Base-by-base conservation (phyloP, 2,888 invertebrate species). In the Dendrolimus pini region DNA sequence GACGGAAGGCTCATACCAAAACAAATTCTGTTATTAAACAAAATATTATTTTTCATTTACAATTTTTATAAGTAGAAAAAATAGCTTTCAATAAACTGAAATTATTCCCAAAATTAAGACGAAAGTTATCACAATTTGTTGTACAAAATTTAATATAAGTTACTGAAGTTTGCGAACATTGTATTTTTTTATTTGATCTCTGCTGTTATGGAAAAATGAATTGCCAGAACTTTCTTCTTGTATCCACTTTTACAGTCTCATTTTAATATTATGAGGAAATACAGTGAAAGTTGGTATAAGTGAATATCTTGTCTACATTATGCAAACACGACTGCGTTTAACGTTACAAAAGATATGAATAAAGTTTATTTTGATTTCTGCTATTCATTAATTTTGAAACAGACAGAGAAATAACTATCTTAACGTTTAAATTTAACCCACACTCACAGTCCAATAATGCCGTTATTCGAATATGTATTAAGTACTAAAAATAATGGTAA, bases 161-260 rank as follows among this genome's bases (percentile, higher is more conserved):
- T 66, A 67, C 66, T 64, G 64, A 75, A 78, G 70, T 75, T 75
- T 65, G 69, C 63, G 71, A 73, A 72, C 67, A 70, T 69, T 66
- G 68, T 70, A 68, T 66, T 74, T 76, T 77, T 78, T 75, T 69
- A 73, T 76, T 69, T 68, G 71, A 72, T 71, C 69, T 71, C 67
- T 59, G 64, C 66, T 71, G 69, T 71, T 71, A 69, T 65, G 70
- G 63, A 61, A 60, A 61, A 62, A 59, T 53, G 58, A 59, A 68
- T 68, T 62, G 58, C 56, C 18, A 41, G 56, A 59, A 59, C 56
- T 59, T 59, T 59, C n/a, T 52, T 52, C 47, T 47, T 47, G 47
- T 47, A 47, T 47, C 47, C 47, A 47, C 47, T 47, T 47, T 47
- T 47, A 47, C 47, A 47, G 47, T 47, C 47, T 47, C 47, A 47